Conservation (phyloP, 2,797 vertebrate genomes). For the Ptychobarbus kaznakovi region DNA sequence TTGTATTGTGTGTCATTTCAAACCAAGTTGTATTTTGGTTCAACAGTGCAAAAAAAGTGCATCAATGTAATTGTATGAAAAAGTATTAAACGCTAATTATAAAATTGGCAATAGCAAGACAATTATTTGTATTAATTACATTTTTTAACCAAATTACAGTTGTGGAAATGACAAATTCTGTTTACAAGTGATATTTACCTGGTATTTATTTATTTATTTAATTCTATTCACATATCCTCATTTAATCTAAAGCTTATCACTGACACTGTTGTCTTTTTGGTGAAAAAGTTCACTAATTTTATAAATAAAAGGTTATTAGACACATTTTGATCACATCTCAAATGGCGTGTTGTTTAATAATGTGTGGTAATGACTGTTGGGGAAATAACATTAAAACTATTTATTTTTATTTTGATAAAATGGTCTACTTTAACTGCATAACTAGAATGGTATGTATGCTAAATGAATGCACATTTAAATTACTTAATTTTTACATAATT, state of each 20-base stretch:
- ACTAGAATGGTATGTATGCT: neutral
- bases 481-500: too few relatives aligned
- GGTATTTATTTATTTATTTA: neutral
- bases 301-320: neutral
- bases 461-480: too few relatives aligned
- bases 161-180: neutral
- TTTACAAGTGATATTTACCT: neutral
- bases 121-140: too few relatives aligned
- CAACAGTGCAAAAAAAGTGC: neutral
- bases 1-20: neutral
- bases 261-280: neutral
- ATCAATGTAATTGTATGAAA: neutral
- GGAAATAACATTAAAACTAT: neutral
- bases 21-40: neutral
- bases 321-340: neutral
- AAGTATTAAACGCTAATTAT: neutral
- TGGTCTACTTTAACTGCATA: neutral
- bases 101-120: neutral
- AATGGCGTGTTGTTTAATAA: neutral
- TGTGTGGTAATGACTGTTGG: neutral
- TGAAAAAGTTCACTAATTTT: neutral
- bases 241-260: neutral
- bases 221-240: neutral
- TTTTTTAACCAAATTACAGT: neutral
- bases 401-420: neutral